These are phyloP conservation scores for Penaeus japonicus DNA, from an alignment of 1,140 invertebrate genomes.

Conservation along the genomic window DNA sequence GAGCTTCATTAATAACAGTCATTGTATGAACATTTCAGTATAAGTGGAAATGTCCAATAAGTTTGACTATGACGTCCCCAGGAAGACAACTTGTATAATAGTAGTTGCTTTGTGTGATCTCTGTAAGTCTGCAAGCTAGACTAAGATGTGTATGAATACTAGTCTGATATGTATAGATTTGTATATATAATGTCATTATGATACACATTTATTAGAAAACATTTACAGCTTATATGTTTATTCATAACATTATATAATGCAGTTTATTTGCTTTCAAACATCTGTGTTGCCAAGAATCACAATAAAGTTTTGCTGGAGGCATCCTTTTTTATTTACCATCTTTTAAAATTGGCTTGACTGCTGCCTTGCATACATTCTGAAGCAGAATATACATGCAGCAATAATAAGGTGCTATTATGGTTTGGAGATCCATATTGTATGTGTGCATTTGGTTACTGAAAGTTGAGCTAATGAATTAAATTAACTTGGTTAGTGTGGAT, in stretches of 20 bases:
- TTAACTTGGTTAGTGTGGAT: too few species aligned
- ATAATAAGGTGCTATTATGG: too few species aligned
- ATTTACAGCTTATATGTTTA: not conserved
- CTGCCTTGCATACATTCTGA: not conserved
- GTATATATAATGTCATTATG: constrained; percentile 4
- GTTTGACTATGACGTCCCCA: not conserved
- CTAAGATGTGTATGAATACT: constrained; percentile 7
- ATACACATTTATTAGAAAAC: not conserved
- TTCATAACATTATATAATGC: not conserved
- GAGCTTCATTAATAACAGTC: not conserved
- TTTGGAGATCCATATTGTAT: too few species aligned
- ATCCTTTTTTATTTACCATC: not conserved
- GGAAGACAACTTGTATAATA: not conserved
- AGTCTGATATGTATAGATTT: constrained; percentile 7
- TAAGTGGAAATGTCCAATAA: not conserved
- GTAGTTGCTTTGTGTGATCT: constrained; percentile 2
- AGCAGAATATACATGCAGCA: not conserved
- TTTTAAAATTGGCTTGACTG: not conserved
- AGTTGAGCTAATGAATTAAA: too few species aligned
- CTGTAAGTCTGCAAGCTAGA: not conserved
- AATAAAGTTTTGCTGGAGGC: not conserved
- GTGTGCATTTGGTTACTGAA: too few species aligned
- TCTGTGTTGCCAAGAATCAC: not conserved
- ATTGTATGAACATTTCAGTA: not conserved
- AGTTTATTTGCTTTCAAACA: not conserved